Conservation (phyloP, 2,797 vertebrate species). For the Spinus olivaceus region DNA sequence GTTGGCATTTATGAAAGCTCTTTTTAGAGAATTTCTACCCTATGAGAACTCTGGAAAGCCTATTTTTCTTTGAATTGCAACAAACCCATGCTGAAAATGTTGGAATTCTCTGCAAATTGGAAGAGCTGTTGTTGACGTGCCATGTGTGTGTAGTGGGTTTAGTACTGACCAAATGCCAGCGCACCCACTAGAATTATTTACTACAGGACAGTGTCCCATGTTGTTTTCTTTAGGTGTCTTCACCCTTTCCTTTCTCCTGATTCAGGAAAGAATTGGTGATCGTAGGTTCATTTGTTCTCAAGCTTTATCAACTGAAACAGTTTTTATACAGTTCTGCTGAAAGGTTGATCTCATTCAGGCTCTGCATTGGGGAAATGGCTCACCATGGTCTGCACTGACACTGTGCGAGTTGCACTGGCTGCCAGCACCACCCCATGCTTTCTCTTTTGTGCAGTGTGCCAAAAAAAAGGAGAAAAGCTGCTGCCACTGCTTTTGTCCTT, state of each 20-base stretch:
- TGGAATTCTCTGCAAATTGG: neutral
- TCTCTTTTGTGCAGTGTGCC: neutral
- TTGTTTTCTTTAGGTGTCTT: neutral
- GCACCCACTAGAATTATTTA: neutral
- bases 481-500: neutral
- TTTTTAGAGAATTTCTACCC: neutral
- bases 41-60: neutral
- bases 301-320: neutral
- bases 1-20: neutral
- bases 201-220: neutral
- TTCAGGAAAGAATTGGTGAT: neutral
- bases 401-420: neutral
- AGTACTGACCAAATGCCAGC: neutral
- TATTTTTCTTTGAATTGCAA: neutral
- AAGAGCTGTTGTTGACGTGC: neutral
- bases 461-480: neutral
- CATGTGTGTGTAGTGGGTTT: neutral
- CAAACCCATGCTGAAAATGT: neutral
- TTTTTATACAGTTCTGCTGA: neutral
- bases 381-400: neutral
- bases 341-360: neutral
- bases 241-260: neutral
- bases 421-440: neutral
- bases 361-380: neutral
- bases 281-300: neutral